A percentile compares a stretch with the other conserved stretches of the same genome.
Conservation (phyloP, 2,113 vertebrate species). For the Alexandromys fortis region DNA sequence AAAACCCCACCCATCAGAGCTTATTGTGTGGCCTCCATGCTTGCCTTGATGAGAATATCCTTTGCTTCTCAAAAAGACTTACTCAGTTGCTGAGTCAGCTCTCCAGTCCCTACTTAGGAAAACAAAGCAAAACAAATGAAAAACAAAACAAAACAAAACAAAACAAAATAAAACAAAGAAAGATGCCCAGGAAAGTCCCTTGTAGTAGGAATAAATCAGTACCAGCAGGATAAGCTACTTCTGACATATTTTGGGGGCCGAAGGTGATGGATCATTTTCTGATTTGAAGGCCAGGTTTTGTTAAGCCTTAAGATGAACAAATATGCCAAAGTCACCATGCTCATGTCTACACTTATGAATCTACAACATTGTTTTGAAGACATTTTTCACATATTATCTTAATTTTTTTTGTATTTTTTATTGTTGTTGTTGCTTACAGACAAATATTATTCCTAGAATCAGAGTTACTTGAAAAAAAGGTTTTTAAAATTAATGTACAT, state of each 20-base stretch:
- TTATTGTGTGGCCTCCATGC: background rate
- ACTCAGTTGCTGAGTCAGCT: background rate
- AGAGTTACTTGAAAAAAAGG: slow-evolving; percentile 3
- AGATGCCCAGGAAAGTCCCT: background rate
- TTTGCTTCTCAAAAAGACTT: background rate
- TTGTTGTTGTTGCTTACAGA: background rate
- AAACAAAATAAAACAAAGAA: background rate
- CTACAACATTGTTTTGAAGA: background rate
- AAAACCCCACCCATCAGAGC: no score
- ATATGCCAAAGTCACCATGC: background rate
- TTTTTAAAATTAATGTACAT: slow-evolving; percentile 17
- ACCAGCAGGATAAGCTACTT: background rate
- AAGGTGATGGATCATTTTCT: slow-evolving; percentile 10
- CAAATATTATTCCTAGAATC: slow-evolving; percentile 30
- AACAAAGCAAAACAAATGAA: background rate
- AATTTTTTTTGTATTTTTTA: background rate
- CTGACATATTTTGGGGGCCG: background rate
- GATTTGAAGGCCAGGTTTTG: slow-evolving; percentile 8
- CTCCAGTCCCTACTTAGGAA: background rate
- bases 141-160: background rate
- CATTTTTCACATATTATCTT: slow-evolving; percentile 52
- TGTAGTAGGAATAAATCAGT: background rate
- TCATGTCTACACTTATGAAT: background rate
- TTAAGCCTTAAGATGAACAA: slow-evolving; percentile 26
- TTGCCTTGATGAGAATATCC: background rate